A percentile compares a stretch with the other conserved stretches of the same genome.
Evolutionary conservation across 2,797 vertebrate genomes (phyloP).

Genomic region (Ceryle rudis): DNA sequence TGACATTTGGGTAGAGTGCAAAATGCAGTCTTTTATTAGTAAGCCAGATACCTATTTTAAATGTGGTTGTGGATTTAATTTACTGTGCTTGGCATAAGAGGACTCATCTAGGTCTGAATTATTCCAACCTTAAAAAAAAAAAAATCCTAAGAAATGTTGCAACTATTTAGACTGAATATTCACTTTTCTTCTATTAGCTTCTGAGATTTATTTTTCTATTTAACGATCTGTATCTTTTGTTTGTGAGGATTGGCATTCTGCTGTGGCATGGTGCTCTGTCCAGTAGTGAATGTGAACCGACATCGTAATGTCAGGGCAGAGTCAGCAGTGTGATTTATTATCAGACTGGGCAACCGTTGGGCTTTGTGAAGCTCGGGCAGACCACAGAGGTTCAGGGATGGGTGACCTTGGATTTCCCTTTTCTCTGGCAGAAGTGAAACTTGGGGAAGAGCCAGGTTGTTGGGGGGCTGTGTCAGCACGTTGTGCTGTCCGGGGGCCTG

Average conservation of each 20-base stretch:
- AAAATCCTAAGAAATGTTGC: not conserved
- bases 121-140: not conserved
- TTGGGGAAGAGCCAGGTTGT: not conserved
- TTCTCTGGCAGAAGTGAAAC: not conserved
- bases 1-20: not conserved
- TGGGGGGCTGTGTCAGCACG: not conserved
- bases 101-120: not conserved
- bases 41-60: not conserved
- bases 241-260: slow-evolving; percentile 25
- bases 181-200: slow-evolving; percentile 15
- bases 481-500: not conserved
- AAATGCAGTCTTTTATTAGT: not conserved
- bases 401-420: not conserved
- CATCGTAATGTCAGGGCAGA: not conserved
- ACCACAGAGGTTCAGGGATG: not conserved
- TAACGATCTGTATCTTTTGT: slow-evolving; percentile 46
- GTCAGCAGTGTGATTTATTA: not conserved
- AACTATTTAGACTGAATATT: slow-evolving; percentile 11
- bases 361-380: not conserved
- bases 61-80: not conserved
- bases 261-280: slow-evolving; percentile 18
- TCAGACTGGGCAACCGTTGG: not conserved
- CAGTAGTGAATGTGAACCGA: not conserved
- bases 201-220: slow-evolving; percentile 52
- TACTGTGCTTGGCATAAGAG: not conserved